Conservation (phyloP, 2,888 invertebrate genomes). For the Chromoteleia sp. region DNA sequence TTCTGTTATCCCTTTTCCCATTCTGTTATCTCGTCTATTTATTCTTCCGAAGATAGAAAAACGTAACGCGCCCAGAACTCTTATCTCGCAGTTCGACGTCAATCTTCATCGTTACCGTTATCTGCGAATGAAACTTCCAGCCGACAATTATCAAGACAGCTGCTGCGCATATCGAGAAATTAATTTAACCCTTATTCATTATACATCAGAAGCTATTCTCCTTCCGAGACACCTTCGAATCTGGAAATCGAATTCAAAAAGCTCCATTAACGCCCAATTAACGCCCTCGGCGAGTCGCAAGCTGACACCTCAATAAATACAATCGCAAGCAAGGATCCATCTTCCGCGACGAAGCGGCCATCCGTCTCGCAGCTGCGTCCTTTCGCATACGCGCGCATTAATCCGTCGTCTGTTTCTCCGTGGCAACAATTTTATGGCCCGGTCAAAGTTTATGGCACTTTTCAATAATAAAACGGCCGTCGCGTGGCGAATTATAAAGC, state of each 20-base stretch:
- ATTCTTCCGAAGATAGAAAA: neutral
- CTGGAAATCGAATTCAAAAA: conserved; percentile 27
- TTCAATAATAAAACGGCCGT: conserved; percentile 74
- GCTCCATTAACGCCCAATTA: conserved; percentile 47
- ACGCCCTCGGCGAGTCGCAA: conserved; percentile 15
- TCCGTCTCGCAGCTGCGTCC: conserved; percentile 61
- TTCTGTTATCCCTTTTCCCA: too few species aligned
- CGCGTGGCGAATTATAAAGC: conserved; percentile 70
- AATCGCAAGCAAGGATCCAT: conserved; percentile 45
- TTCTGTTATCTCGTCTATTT: too few species aligned
- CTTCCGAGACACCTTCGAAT: conserved; percentile 13
- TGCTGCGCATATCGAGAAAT: conserved; percentile 46
- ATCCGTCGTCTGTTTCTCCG: conserved; percentile 12
- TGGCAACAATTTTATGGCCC: conserved; percentile 44
- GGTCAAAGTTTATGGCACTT: conserved; percentile 73
- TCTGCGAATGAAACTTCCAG: conserved; percentile 21
- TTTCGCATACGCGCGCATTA: conserved; percentile 59
- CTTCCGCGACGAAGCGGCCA: conserved; percentile 40
- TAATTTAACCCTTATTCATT: conserved; percentile 44
- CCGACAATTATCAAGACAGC: conserved; percentile 47
- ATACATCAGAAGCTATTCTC: conserved; percentile 2
- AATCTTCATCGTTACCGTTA: conserved; percentile 28
- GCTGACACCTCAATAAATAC: conserved; percentile 35
- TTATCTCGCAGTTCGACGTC: neutral
- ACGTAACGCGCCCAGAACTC: neutral